A percentile compares a stretch with the other conserved stretches of the same genome.
These are phyloP conservation scores for Drosophila arizonae DNA, from an alignment of 1,140 invertebrate species.

Conservation along the genomic window DNA sequence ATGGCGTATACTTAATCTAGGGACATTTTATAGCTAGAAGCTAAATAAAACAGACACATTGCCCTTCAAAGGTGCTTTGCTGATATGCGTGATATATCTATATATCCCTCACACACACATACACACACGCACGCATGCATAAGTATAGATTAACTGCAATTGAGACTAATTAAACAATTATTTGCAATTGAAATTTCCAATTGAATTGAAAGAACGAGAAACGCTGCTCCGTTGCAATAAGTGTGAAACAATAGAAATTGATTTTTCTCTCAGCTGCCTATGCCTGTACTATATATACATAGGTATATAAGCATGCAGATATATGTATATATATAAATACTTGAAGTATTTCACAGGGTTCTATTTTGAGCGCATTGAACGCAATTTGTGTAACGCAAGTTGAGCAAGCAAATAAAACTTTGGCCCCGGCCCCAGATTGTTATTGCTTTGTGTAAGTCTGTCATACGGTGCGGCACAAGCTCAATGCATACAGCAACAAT, in stretches of 20 bases:
- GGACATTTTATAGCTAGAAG: neutral
- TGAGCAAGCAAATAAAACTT: conserved; percentile 70
- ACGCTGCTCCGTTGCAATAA: conserved; percentile 42
- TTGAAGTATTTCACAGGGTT: conserved; percentile 23
- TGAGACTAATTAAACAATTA: conserved; percentile 74
- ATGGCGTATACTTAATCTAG: conserved; percentile 15
- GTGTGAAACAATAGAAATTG: conserved; percentile 75
- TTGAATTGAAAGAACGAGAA: conserved; percentile 46
- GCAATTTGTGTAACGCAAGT: conserved; percentile 53
- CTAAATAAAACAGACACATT: neutral
- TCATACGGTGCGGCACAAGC: neutral
- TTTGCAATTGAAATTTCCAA: conserved; percentile 73
- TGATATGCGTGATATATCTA: neutral
- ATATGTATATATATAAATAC: conserved; percentile 6
- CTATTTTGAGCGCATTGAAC: conserved; percentile 45
- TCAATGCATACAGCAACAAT: conserved; percentile 22
- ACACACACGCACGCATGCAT: neutral
- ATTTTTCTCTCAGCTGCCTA: conserved; percentile 52
- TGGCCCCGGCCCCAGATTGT: conserved; percentile 51
- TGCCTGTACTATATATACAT: neutral
- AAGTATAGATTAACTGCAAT: conserved; percentile 44
- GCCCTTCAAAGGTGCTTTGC: neutral
- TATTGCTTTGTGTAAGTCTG: conserved; percentile 18
- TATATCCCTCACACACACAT: neutral
- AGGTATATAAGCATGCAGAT: neutral